Conservation (phyloP, 2,888 invertebrate species). For the Mesopsocus fuscifrons region DNA sequence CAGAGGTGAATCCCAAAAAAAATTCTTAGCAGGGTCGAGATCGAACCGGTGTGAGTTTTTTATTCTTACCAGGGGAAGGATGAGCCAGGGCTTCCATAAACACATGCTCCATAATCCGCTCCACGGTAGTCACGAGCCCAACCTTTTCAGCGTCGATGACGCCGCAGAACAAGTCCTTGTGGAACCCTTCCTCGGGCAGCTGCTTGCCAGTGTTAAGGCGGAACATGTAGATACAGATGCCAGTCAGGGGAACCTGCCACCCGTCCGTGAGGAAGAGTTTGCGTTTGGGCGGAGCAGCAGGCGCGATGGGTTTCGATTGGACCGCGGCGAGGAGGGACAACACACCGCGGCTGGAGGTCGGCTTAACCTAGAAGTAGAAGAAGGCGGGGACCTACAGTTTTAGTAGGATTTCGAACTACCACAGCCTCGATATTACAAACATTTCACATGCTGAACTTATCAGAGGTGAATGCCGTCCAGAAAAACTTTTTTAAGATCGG, state of each 20-base stretch:
- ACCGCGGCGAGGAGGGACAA: conserved; percentile 6
- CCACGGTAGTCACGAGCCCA: conserved; percentile 69
- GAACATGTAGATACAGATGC: conserved; percentile 71
- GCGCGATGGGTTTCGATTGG: conserved; percentile 25
- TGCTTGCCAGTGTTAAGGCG: conserved; percentile 64
- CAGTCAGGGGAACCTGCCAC: conserved; percentile 60
- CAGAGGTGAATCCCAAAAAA: too few species aligned
- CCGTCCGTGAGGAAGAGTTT: conserved; percentile 73
- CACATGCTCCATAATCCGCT: conserved; percentile 70
- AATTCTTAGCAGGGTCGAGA: too few species aligned
- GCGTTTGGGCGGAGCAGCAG: conserved; percentile 35
- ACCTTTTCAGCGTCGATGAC: conserved; percentile 58
- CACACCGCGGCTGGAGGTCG: conserved; percentile 13
- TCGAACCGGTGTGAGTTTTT: too few species aligned
- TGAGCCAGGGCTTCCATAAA: conserved; percentile 80
- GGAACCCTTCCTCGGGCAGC: conserved; percentile 81
- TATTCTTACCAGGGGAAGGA: conserved; percentile 44
- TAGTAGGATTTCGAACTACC: too few species aligned
- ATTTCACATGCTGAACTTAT: too few species aligned
- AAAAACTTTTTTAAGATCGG: too few species aligned
- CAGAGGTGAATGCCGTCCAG: neutral
- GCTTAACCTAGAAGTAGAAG: conserved; percentile 12
- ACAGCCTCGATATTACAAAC: too few species aligned
- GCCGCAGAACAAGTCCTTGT: conserved; percentile 50
- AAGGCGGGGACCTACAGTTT: too few species aligned